Evolutionary conservation across 2,113 vertebrate genomes (phyloP), one percentile per base, ranked within the genome.

Genomic region (Ascaphus truei): DNA sequence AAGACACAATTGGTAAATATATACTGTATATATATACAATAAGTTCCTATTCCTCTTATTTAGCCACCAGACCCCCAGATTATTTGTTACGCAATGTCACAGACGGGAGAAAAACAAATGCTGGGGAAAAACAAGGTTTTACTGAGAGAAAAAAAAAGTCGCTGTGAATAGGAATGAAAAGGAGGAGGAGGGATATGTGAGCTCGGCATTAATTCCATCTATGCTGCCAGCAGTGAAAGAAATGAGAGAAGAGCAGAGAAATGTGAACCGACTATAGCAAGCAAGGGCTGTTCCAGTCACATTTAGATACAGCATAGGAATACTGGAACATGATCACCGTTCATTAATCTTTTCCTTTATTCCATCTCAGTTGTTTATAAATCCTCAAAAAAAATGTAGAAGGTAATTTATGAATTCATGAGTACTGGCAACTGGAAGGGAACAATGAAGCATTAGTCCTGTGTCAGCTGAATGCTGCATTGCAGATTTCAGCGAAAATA

Each of bases 21-120:
- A n/a, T n/a, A n/a, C n/a, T n/a, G n/a, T n/a, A n/a, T n/a, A n/a
- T n/a, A n/a, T n/a, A n/a, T n/a, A n/a, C n/a, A n/a, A n/a, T n/a
- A n/a, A n/a, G n/a, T n/a, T n/a, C n/a, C n/a, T n/a, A n/a, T n/a
- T n/a, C n/a, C n/a, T n/a, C n/a, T n/a, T n/a, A n/a, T n/a, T n/a
- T n/a, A n/a, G n/a, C n/a, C n/a, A n/a, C n/a, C n/a, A n/a, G n/a
- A n/a, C n/a, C n/a, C 55, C 36, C 30, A 5, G 26, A 33, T 26
- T 31, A 26, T 51, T n/a, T 55, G 20, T 66, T 68, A 68, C 47
- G 65, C 55, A 59, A 68, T 36, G 30, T 36, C 65, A 48, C 53
- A 48, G 51, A 57, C 26, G 13, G 27, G 41, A 33, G 55, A 26
- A 50, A 50, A 68, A 59, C 30, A 50, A 59, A 68, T 33, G 33